Conservation (phyloP, 2,797 vertebrate genomes). For the Morus bassanus region DNA sequence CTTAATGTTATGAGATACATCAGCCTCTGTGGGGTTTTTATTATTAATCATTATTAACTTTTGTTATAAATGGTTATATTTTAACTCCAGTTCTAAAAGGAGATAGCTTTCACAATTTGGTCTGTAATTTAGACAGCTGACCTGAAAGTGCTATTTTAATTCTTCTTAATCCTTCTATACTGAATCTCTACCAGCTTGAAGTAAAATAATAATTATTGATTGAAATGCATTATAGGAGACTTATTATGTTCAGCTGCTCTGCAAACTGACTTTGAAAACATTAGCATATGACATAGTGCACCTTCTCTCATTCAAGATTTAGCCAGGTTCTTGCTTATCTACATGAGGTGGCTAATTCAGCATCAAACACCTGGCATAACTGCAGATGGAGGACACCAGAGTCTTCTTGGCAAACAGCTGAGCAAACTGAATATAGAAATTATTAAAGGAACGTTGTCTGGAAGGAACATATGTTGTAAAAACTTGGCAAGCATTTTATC, state of each 20-base stretch:
- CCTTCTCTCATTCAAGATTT: background rate
- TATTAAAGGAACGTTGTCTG: background rate
- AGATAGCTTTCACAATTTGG: background rate
- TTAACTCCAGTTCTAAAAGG: background rate
- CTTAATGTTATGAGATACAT: background rate
- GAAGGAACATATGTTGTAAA: background rate
- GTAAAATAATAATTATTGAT: background rate
- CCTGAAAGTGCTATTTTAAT: background rate
- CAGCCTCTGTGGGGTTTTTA: background rate
- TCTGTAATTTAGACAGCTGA: background rate
- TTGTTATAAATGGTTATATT: background rate
- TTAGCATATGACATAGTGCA: background rate
- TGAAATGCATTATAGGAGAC: background rate
- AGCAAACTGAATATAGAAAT: background rate
- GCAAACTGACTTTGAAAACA: background rate
- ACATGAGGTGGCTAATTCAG: background rate
- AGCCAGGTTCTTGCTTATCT: background rate
- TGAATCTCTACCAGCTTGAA: background rate
- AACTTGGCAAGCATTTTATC: background rate
- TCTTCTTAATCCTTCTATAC: background rate
- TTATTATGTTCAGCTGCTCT: background rate
- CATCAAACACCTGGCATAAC: background rate
- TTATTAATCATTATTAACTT: background rate
- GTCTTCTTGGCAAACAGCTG: background rate
- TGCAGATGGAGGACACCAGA: background rate